Conservation (phyloP, 1,140 invertebrate genomes). For the Acromyrmex echinatior region DNA sequence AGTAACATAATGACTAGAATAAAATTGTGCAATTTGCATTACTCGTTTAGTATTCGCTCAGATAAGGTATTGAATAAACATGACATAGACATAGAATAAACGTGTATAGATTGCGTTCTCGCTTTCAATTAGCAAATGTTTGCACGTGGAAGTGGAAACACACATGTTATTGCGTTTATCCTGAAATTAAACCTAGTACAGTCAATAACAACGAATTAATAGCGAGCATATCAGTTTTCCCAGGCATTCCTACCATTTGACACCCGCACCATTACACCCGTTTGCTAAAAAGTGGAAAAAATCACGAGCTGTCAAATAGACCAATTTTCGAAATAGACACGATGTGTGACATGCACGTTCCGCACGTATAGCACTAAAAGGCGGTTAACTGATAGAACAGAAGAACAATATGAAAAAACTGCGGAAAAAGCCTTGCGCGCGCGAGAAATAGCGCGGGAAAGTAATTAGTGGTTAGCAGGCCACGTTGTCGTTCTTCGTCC, state of each 20-base stretch:
- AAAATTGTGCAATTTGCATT: constrained; percentile 34
- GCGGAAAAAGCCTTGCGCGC: constrained; percentile 17
- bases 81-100: constrained; percentile 18
- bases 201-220: constrained; percentile 48
- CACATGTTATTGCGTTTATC: constrained; percentile 17
- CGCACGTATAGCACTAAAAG: neutral
- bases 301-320: neutral
- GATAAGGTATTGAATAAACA: constrained; percentile 43
- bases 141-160: neutral
- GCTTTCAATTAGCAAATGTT: constrained; percentile 39
- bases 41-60: neutral
- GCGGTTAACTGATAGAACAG: constrained; percentile 5
- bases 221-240: constrained; percentile 41
- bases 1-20: constrained; percentile 24
- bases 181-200: constrained; percentile 22
- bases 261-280: neutral
- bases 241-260: constrained; percentile 4
- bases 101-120: constrained; percentile 8
- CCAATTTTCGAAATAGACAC: constrained; percentile 29
- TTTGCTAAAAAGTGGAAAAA: neutral
- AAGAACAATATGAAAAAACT: constrained; percentile 2
- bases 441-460: constrained; percentile 52
- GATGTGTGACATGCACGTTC: neutral
- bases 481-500: constrained; percentile 52
- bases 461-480: constrained; percentile 54